phyloP scores from a whole-genome alignment of 2,888 invertebrate genomes.

The Petrolisthes cinctipes region DNA sequence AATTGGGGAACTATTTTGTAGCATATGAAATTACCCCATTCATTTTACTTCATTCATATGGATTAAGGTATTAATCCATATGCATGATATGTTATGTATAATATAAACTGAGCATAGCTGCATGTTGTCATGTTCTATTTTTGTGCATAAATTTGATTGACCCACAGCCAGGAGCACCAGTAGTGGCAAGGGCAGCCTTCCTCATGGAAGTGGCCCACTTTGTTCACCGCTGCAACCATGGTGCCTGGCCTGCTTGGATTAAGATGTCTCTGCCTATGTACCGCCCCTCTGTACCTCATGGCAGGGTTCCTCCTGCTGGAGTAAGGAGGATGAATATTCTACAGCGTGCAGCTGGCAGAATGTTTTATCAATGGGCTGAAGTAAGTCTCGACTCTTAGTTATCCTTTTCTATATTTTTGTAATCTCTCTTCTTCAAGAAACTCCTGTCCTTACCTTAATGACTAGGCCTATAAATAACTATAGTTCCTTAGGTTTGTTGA shows the following conservation, averaged over 20 bases:
- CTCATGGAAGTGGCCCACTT: constrained; percentile 95
- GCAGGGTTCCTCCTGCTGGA: constrained; percentile 44
- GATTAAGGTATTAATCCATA: not conserved
- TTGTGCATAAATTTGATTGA: too few relatives aligned
- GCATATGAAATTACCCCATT: not conserved
- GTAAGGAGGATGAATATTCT: constrained; percentile 69
- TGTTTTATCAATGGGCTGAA: constrained; percentile 98
- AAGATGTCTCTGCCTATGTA: constrained; percentile 81
- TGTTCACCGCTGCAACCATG: constrained; percentile 97
- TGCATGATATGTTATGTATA: not conserved
- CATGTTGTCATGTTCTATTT: too few relatives aligned
- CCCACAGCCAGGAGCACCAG: constrained; percentile 88
- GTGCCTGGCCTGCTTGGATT: constrained; percentile 99
- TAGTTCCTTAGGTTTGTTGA: too few relatives aligned
- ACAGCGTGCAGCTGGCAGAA: constrained; percentile 92
- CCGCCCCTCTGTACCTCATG: constrained; percentile 66
- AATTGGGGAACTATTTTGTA: too few relatives aligned
- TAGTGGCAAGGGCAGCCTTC: constrained; percentile 91
- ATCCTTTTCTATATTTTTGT: too few relatives aligned
- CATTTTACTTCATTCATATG: not conserved
- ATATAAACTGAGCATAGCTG: not conserved
- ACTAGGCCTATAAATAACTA: too few relatives aligned
- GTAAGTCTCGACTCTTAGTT: constrained; percentile 70
- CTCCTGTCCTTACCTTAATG: too few relatives aligned
- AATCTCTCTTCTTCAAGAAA: too few relatives aligned